phyloP scores from a whole-genome alignment of 2,113 vertebrate species.

The Centropristis striata region DNA sequence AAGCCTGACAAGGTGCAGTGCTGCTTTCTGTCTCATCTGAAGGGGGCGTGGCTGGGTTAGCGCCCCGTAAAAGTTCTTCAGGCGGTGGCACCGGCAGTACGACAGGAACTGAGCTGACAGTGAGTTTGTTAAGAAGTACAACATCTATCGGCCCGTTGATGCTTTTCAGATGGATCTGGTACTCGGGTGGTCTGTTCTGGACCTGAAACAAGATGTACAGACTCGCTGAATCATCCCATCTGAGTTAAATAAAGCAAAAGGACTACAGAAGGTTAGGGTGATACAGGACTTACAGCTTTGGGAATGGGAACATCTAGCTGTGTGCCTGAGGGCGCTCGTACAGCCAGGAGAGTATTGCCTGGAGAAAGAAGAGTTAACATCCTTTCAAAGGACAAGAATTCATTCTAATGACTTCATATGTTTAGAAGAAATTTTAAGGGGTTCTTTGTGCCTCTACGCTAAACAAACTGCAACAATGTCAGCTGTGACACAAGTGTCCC shows the following conservation, averaged over 20 bases:
- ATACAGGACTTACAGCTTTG: constrained; percentile 88
- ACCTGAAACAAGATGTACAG: constrained; percentile 79
- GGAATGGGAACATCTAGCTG: constrained; percentile 95
- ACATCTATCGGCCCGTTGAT: constrained; percentile 93
- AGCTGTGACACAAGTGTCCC: not conserved
- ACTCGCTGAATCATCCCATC: not conserved
- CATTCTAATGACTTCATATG: not conserved
- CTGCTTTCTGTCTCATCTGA: constrained; percentile 48
- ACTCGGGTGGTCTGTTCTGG: constrained; percentile 91
- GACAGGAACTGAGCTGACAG: constrained; percentile 88
- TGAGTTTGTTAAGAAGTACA: constrained; percentile 93
- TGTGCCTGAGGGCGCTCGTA: constrained; percentile 92
- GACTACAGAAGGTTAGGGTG: not conserved
- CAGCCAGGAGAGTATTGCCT: constrained; percentile 93
- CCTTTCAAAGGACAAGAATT: not conserved
- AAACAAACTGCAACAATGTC: not conserved
- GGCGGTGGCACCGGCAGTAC: constrained; percentile 93
- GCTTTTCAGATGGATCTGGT: constrained; percentile 96
- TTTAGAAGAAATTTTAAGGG: not conserved
- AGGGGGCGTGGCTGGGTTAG: constrained; percentile 57
- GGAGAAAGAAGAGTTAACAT: constrained; percentile 32
- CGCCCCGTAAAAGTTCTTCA: constrained; percentile 87
- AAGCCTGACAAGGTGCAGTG: not conserved
- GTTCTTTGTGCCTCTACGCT: not conserved
- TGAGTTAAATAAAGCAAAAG: not conserved